Base-by-base conservation (phyloP, 2,113 vertebrate genomes). In the Amblyopsis rosae region DNA sequence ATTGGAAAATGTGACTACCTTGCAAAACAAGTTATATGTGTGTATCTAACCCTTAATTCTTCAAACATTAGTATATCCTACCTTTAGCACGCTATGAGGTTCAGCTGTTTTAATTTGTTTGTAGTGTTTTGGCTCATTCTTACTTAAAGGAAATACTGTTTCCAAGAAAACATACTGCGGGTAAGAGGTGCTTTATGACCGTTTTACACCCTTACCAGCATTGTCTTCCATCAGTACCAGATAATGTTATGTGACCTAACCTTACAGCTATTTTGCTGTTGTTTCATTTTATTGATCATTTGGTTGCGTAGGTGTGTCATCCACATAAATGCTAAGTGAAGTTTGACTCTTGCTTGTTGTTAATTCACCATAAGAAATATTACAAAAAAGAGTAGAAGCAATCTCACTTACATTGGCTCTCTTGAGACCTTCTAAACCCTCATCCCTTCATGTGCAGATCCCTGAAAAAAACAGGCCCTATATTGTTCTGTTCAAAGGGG, bases 381-480 rank as follows among this genome's bases (percentile, higher is more conserved):
- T 57, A 72, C 55, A 53, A 70, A 53, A 46, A 65, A 59, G 45
- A 64, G 69, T 53, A 73, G 63, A 64, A 79, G 65, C 50, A 54
- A 57, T 79, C 70, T 80, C 62, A 73, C 54, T 77, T 77, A 59
- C 77, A 74, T 26, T 65, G 65, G 26, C 47, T 79, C 73, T 47
- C 67, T 65, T 67, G 64, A 79, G 67, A 74, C 65, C 33, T 33
- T 76, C 48, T 59, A 81, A 88, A 81, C 72, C 78, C 72, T 65
- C 57, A 50, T 69, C 71, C 76, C 83, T 82, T 92, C 79, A 86
- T 86, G 81, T 90, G 85, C 73, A 89, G 89, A 90, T 89, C 76
- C 64, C 70, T 63, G 78, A 86, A 76, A 80, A 80, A 12, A 77
- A 81, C 74, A 64, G 58, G 70, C 75, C 81, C 66, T 80, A 72